Evolutionary conservation across 1,140 invertebrate species (phyloP).

Genomic region (Penaeus chinensis): DNA sequence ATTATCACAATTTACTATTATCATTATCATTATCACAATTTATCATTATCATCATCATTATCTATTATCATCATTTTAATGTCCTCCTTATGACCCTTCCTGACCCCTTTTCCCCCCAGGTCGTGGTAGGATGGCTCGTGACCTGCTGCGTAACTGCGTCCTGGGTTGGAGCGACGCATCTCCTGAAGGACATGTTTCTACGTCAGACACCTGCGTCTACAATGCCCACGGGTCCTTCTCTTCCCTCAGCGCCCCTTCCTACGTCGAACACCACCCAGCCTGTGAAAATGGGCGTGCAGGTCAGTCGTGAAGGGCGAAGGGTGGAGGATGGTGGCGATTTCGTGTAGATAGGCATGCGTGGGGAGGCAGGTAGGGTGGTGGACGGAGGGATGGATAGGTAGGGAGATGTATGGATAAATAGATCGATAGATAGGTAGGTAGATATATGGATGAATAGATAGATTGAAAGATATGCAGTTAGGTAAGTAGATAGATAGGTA

Average conservation of each 20-base stretch:
- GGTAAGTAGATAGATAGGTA: background rate
- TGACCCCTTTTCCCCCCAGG: constrained; percentile 70
- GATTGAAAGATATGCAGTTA: background rate
- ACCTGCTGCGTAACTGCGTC: constrained; percentile 84
- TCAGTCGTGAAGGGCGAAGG: background rate
- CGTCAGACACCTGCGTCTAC: constrained; percentile 62
- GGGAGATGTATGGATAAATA: no score
- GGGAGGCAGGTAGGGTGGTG: background rate
- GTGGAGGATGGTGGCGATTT: no score
- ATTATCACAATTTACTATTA: no score
- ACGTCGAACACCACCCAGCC: background rate
- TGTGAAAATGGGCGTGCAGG: background rate
- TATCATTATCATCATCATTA: no score
- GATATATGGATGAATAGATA: no score
- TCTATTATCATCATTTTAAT: no score
- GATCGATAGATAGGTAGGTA: no score
- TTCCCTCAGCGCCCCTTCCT: constrained; percentile 66
- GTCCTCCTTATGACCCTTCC: background rate
- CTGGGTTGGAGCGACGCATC: constrained; percentile 91
- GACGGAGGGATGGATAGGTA: background rate
- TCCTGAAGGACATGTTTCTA: constrained; percentile 86
- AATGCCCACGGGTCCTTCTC: background rate
- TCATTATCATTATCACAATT: no score
- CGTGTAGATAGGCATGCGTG: background rate
- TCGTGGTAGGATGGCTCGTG: constrained; percentile 87